Conservation (phyloP, 2,113 vertebrate genomes). For the Semicossyphus pulcher region DNA sequence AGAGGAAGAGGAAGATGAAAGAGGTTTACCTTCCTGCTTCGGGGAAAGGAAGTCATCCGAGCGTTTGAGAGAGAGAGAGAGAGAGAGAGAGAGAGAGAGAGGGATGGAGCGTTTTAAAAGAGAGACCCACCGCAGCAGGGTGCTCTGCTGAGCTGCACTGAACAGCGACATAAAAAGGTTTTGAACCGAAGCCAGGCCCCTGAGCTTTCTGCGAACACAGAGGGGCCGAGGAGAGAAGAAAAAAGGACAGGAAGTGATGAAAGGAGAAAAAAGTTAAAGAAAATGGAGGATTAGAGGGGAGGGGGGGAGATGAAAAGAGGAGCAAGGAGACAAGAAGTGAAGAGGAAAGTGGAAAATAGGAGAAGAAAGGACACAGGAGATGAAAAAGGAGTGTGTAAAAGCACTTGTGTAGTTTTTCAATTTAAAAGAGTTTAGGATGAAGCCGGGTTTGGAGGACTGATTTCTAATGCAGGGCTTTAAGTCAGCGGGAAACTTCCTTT, state of each 20-base stretch:
- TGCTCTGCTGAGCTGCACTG: conserved; percentile 32
- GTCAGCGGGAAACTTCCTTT: not conserved
- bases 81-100: conserved; percentile 14
- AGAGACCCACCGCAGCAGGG: conserved; percentile 56
- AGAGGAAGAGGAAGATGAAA: conserved; percentile 51
- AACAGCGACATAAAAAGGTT: conserved; percentile 55
- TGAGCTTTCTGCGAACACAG: conserved; percentile 23
- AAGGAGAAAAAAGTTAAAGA: conserved; percentile 32
- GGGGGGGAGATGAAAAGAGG: conserved; percentile 29
- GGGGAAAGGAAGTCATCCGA: conserved; percentile 37
- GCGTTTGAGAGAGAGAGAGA: conserved; percentile 2
- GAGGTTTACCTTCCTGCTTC: conserved; percentile 39
- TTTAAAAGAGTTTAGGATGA: conserved; percentile 11
- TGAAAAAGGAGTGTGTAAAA: not conserved
- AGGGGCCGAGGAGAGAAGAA: conserved; percentile 19
- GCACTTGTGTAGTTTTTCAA: not conserved
- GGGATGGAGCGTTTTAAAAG: conserved; percentile 20
- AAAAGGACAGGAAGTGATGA: conserved; percentile 38
- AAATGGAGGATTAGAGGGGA: conserved; percentile 23
- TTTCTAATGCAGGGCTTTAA: not conserved
- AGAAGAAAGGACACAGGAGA: conserved; percentile 4
- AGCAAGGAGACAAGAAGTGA: not conserved
- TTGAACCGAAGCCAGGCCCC: conserved; percentile 45
- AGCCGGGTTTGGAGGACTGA: not conserved
- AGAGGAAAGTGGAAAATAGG: not conserved